Evolutionary conservation across 1,140 invertebrate genomes (phyloP), one percentile per base, ranked within the genome.

Genomic region (Bombus confusus): DNA sequence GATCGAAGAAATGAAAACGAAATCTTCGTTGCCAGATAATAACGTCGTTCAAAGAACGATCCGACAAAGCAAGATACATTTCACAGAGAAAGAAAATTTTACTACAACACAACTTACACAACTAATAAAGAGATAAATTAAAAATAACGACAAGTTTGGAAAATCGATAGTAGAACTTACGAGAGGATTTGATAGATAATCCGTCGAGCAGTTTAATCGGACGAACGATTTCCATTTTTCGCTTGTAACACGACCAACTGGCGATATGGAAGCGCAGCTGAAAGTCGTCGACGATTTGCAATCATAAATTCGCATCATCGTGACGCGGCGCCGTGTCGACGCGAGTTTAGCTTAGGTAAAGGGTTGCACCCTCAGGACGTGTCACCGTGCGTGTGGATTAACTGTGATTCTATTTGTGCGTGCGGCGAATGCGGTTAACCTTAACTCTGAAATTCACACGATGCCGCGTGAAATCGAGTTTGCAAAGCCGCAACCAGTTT

Each of bases 351-450:
- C 8, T 18, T 2, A 34, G 1, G 72, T 22, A 22, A 52, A 52
- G 47, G 72, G 80, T 31, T 9, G 31, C 8, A 5, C 74, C 37
- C 39, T 8, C 52, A 41, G 81, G 74, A 41, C 52, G 39, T n/a
- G 76, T 80, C 39, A 13, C 43, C 31, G 76, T 64, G 64, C 47
- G 73, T 22, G 47, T 39, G 74, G n/a, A 83, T 83, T 78, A 83
- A 68, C 64, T 74, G 37, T 83, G 71, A 78, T 75, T 41, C 37
- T 69, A 68, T 85, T 80, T 80, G 15, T 34, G 78, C 41, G 12
- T 2, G 77, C 31, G 75, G 82, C 47, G 39, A 43, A 62, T 62
- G 75, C 41, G 83, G 83, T 79, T 80, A 80, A 62, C 77, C 83
- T 43, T 59, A 83, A 69, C 83, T 80, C 68, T n/a, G 68, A 59